phyloP scores from a whole-genome alignment of 2,888 invertebrate genomes.

The Apantesis nais region DNA sequence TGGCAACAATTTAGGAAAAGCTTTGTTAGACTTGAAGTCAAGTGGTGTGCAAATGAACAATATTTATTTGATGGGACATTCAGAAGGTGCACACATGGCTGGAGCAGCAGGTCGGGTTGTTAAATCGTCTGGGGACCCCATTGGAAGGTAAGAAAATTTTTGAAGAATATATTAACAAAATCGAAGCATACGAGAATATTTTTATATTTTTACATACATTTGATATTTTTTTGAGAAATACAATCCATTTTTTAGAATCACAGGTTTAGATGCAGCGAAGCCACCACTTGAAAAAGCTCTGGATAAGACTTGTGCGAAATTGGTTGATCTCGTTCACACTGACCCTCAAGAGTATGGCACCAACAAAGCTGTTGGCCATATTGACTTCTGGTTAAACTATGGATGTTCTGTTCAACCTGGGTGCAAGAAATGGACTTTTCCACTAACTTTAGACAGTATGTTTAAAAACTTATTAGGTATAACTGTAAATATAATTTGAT shows the following conservation, averaged over 20 bases:
- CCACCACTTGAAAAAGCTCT: not conserved
- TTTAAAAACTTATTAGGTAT: not conserved
- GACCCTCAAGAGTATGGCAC: not conserved
- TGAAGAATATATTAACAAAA: not conserved
- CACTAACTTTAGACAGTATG: not conserved
- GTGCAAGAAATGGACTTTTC: not conserved
- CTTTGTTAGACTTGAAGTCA: not conserved
- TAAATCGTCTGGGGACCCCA: not conserved
- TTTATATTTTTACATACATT: not conserved
- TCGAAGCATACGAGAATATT: not conserved
- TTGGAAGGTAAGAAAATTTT: not conserved
- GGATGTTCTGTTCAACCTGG: constrained; percentile 9
- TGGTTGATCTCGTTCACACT: constrained; percentile 5
- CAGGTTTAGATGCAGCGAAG: constrained; percentile 8
- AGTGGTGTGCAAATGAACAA: not conserved
- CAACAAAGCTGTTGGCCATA: constrained; percentile 6
- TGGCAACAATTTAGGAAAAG: not conserved
- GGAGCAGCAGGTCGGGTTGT: constrained; percentile 12
- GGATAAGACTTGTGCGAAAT: constrained; percentile 3
- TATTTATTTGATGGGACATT: constrained; percentile 7
- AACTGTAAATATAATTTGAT: not conserved
- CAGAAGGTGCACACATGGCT: constrained; percentile 9
- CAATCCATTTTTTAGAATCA: not conserved
- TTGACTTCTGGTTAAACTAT: constrained; percentile 7
- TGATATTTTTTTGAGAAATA: not conserved